Evolutionary conservation across 1,140 invertebrate genomes (phyloP), one percentile per base, ranked within the genome.

Genomic region (Drosophila leontia): DNA sequence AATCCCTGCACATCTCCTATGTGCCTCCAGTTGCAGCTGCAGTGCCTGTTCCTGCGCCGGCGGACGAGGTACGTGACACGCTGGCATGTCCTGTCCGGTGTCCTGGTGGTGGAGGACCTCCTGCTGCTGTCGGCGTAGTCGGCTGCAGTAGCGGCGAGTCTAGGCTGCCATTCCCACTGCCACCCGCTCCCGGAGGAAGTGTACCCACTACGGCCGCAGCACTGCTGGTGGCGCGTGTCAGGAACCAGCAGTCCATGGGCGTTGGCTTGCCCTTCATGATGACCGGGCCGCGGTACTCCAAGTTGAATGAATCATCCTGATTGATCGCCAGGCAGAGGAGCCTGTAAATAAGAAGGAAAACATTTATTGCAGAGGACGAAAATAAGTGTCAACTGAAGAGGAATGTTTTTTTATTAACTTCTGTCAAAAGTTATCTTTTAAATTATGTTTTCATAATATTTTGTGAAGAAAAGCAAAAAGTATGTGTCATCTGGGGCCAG

Each of bases 211-310:
- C 13, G 35, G 35, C 75, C 41, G 68, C 39, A 42, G 61, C 41
- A 44, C 61, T 75, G 56, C 56, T 87, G 58, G 74, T 91, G 69
- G 86, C 92, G 81, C 96, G 93, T 26, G 95, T 96, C 53, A 99
- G 93, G 93, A 98, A 97, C 96, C 97, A 99, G 13, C 98, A 97
- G 83, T 98, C 96, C 98, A 99, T 99, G 3, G 98, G 98, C 74
- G 98, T 97, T 2, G 96, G 96, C 93, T 98, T 98, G 35, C 98
- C 98, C 93, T 99, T 98, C 97, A 98, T 99, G 95, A 98, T 97
- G 3, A 99, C 95, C 41, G 96, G 96, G 7, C 98, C 98, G 68
- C 98, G 95, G 88, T 97, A 97, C 26, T 97, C 96, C 80, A 99
- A 95, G 62, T 97, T 93, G 92, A 99, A 99, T 71, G 96, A 95